Percentiles rank a stretch among this genome's conserved stretches.
phyloP scores from a whole-genome alignment of 2,888 invertebrate genomes.

The Quadriops clusia region DNA sequence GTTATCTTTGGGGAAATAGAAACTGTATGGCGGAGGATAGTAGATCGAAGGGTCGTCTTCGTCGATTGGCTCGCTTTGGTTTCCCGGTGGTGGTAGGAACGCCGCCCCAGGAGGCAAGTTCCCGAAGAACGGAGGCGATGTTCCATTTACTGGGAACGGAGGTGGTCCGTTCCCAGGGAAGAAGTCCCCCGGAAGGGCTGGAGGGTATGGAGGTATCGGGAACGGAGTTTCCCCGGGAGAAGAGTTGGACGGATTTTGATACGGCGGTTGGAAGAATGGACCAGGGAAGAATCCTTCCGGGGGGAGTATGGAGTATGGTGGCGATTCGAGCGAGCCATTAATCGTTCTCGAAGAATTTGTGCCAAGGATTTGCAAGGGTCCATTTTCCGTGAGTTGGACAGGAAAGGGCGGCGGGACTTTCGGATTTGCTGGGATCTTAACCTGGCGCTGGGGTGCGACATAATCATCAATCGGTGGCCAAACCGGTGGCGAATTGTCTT shows the following conservation, averaged over 20 bases:
- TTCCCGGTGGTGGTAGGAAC: constrained; percentile 38
- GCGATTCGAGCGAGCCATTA: constrained; percentile 48
- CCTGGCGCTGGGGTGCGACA: constrained; percentile 70
- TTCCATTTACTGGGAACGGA: constrained; percentile 33
- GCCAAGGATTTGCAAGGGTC: constrained; percentile 78
- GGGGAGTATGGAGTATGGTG: constrained; percentile 33
- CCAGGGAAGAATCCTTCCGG: constrained; percentile 34
- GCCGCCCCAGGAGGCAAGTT: constrained; percentile 51
- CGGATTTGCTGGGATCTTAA: constrained; percentile 71
- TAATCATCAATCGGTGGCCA: constrained; percentile 82
- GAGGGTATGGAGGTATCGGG: constrained; percentile 51
- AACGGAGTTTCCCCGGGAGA: constrained; percentile 53
- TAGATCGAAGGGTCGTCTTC: constrained; percentile 86
- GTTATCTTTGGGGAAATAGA: constrained; percentile 67
- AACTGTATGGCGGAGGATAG: constrained; percentile 84
- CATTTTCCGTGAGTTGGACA: constrained; percentile 74
- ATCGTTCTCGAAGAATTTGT: constrained; percentile 63
- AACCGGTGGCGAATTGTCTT: constrained; percentile 34
- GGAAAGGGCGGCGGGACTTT: constrained; percentile 89
- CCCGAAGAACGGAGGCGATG: constrained; percentile 37
- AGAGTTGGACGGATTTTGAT: constrained; percentile 54
- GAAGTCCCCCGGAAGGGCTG: constrained; percentile 36
- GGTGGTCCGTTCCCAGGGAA: constrained; percentile 38
- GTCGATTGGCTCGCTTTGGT: constrained; percentile 59
- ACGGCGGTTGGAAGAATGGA: constrained; percentile 43